These are phyloP conservation scores for Porites evermanni DNA, from an alignment of 92 coral and sea anemone species.

Conservation along the genomic window DNA sequence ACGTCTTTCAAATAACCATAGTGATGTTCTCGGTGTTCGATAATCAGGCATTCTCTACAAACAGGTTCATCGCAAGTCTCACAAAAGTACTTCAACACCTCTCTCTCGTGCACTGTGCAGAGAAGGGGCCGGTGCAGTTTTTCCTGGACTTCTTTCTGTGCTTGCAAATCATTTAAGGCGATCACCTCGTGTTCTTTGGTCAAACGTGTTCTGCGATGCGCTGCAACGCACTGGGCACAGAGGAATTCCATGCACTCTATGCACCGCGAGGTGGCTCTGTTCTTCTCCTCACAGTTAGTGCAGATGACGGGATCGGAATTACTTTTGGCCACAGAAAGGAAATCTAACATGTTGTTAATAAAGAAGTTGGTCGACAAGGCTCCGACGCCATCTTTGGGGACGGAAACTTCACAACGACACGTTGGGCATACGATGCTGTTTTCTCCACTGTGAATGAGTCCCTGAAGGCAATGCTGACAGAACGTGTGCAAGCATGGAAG, in stretches of 20 bases:
- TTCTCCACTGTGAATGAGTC: constrained; percentile 86
- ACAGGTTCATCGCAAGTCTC: constrained; percentile 98
- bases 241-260: constrained; percentile 98
- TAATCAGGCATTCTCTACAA: constrained; percentile 94
- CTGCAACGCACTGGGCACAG: constrained; percentile 92
- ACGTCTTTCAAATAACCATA: constrained; percentile 97
- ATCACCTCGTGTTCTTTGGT: constrained; percentile 97
- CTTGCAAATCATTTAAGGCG: constrained; percentile 86
- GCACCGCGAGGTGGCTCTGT: constrained; percentile 88
- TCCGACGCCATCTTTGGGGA: constrained; percentile 90
- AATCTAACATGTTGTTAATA: constrained; percentile 97
- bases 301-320: constrained; percentile 88
- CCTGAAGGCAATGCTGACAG: constrained; percentile 88
- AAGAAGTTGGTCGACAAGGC: constrained; percentile 93
- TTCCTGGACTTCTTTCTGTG: constrained; percentile 87
- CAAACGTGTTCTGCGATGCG: constrained; percentile 89
- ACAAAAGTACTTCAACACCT: constrained; percentile 91
- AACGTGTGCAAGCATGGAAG: constrained; percentile 96
- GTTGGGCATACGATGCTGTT: constrained; percentile 89
- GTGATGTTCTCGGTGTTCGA: constrained; percentile 93
- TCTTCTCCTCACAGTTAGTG: constrained; percentile 90
- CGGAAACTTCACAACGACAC: constrained; percentile 84
- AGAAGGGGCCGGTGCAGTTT: constrained; percentile 90
- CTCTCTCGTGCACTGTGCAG: constrained; percentile 87
- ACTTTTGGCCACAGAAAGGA: constrained; percentile 90